phyloP scores from a whole-genome alignment of 2,113 vertebrate species.

The Baryphthengus martii region DNA sequence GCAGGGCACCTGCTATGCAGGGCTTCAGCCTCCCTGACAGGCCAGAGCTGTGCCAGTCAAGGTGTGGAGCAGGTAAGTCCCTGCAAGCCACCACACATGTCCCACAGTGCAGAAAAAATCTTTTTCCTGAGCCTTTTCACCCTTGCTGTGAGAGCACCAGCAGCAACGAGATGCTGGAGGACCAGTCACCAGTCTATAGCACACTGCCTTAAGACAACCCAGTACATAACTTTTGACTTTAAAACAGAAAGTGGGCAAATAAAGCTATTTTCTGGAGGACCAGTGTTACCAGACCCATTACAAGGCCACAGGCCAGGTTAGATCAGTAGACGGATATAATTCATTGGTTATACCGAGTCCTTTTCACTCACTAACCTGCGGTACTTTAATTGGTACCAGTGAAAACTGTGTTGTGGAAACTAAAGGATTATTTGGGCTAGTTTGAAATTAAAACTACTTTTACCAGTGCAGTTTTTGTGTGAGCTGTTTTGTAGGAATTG shows the following conservation, averaged over 20 bases:
- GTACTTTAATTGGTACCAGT: neutral
- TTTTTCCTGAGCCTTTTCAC: neutral
- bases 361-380: neutral
- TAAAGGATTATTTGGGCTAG: neutral
- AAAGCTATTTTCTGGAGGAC: neutral
- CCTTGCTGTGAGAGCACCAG: neutral
- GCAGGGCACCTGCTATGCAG: neutral
- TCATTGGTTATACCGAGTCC: accelerated
- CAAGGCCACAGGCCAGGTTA: neutral
- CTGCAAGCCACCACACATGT: neutral
- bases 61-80: neutral
- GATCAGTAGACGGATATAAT: neutral
- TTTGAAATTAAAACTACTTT: neutral
- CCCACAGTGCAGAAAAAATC: neutral
- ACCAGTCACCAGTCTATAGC: neutral
- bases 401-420: neutral
- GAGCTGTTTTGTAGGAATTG: neutral
- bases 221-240: neutral
- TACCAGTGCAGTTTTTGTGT: neutral
- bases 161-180: neutral
- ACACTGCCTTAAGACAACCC: neutral
- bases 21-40: neutral
- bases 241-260: neutral
- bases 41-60: neutral
- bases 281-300: neutral